Evolutionary conservation across 2,113 vertebrate species (phyloP), one percentile per base, ranked within the genome.

Genomic region (Hippocampus zosterae): DNA sequence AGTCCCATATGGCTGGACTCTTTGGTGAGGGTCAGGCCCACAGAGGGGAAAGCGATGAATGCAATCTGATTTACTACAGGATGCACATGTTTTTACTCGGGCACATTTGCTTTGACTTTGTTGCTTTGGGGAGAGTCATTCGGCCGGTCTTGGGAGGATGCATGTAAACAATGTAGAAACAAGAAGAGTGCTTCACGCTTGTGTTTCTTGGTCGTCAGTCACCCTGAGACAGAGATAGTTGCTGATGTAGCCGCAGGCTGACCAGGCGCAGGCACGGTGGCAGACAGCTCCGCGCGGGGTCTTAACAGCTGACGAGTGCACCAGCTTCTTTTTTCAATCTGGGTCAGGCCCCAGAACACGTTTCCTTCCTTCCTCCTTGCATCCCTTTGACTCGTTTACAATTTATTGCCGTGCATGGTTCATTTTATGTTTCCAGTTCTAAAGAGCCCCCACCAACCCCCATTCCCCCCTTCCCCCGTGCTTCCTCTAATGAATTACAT

Each of bases 81-180:
- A 68, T 60, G 67, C 86, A 88, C 71, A 81, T 89, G 83, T 89
- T 86, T 78, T 84, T 74, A 85, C 72, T 65, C 60, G 69, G 27
- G 40, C 23, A 44, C 67, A 75, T 67, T 79, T 77, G 70, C 52
- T 79, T 66, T 50, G 73, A 57, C 81, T 83, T 25, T 52, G 27
- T 50, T 19, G 19, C 64, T 65, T 63, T 76, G 73, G 52, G 65
- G 74, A 72, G 61, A 63, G 75, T 82, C 67, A 73, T 88, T 88
- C 81, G 75, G 74, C 56, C 66, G n/a, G 52, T 69, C 21, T n/a
- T 56, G 16, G 46, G 46, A 18, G 10, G 8, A 33, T 33, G 29
- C 41, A 42, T 2, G 41, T 42, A 42, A 42, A 42, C 41, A 42
- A 42, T 9, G 41, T 42, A 42, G 41, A 42, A 42, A 41, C 41